Evolutionary conservation across 1,140 invertebrate species (phyloP).

Genomic region (Paraescarpia echinospica): DNA sequence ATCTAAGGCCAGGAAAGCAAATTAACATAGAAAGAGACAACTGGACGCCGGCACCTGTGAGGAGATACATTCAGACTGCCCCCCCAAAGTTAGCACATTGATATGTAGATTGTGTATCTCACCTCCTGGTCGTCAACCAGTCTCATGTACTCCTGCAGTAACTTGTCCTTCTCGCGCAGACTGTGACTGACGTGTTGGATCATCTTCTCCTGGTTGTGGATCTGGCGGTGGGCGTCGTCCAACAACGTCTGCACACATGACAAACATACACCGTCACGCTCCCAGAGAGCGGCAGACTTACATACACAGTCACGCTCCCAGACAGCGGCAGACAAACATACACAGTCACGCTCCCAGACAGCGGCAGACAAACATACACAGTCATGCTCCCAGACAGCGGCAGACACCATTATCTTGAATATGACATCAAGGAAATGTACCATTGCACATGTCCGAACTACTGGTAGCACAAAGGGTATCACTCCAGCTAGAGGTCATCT

Average conservation of each 20-base stretch:
- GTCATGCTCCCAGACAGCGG: too few species aligned
- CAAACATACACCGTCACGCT: background rate
- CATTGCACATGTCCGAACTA: too few species aligned
- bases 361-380: background rate
- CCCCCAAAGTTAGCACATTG: too few species aligned
- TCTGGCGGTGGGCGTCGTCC: constrained; percentile 33
- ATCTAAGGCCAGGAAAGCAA: background rate
- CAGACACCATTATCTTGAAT: background rate
- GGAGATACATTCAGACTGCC: too few species aligned
- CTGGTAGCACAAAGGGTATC: too few species aligned
- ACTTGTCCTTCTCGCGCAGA: constrained; percentile 39
- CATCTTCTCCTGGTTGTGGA: constrained; percentile 40
- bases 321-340: background rate
- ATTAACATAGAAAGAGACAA: background rate
- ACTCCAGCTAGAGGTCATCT: too few species aligned
- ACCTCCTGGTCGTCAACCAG: constrained; percentile 15
- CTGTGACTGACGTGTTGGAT: constrained; percentile 37
- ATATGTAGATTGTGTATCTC: background rate
- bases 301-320: background rate
- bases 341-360: background rate
- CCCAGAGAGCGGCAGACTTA: too few species aligned
- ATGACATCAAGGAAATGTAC: too few species aligned
- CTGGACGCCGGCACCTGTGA: background rate
- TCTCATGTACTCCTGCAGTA: constrained; percentile 32
- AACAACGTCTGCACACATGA: constrained; percentile 24